Conservation (phyloP, 2,113 vertebrate genomes). For the Gambusia holbrooki region DNA sequence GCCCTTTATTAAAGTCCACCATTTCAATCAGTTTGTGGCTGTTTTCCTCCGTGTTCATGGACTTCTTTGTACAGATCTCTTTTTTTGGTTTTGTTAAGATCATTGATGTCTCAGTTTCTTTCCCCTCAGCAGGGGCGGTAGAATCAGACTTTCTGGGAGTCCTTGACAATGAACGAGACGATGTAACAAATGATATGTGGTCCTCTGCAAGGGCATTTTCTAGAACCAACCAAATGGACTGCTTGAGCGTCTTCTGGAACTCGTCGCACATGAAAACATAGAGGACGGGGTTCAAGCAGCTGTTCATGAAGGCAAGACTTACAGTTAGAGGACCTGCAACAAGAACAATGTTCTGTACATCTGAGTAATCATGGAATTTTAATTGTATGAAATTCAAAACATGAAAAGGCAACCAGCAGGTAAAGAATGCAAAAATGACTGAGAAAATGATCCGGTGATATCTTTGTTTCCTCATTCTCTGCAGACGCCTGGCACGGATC, state of each 20-base stretch:
- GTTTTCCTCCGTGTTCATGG: background rate
- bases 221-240: conserved; percentile 63
- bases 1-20: background rate
- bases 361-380: background rate
- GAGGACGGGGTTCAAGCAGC: conserved; percentile 76
- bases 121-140: background rate
- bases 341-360: fast-evolving
- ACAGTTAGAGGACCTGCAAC: background rate
- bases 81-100: background rate
- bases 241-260: conserved; percentile 53
- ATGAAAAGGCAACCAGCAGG: conserved; percentile 72
- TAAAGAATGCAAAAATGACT: conserved; percentile 67
- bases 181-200: conserved; percentile 14
- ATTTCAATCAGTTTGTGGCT: background rate
- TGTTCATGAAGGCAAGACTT: conserved; percentile 64
- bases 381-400: conserved; percentile 20
- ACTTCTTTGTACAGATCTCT: background rate
- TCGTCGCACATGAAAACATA: conserved; percentile 74
- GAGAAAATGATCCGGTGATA: conserved; percentile 51
- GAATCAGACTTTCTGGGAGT: conserved; percentile 35
- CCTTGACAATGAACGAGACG: conserved; percentile 25
- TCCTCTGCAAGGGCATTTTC: conserved; percentile 69
- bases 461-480: conserved; percentile 19
- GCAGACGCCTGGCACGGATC: conserved; percentile 27
- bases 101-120: background rate